These are phyloP conservation scores for Pandemis corylana DNA, from an alignment of 2,888 invertebrate genomes.

Conservation along the genomic window DNA sequence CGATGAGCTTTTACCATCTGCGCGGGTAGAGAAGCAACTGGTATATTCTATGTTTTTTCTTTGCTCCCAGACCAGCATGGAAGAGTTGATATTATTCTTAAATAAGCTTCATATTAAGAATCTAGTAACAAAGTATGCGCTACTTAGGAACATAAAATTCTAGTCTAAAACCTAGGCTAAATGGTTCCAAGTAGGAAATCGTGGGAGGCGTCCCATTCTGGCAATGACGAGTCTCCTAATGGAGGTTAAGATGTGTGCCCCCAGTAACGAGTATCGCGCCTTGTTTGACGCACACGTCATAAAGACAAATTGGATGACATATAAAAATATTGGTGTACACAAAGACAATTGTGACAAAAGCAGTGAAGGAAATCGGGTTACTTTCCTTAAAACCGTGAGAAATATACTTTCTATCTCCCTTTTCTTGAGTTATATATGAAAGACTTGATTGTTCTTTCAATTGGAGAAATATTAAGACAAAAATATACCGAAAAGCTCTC, in stretches of 20 bases:
- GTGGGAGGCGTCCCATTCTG: constrained; percentile 72
- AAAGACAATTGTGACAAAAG: background rate
- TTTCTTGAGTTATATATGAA: too few species aligned
- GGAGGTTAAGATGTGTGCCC: constrained; percentile 82
- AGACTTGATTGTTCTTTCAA: too few species aligned
- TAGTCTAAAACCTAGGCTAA: constrained; percentile 61
- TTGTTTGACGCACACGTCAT: constrained; percentile 69
- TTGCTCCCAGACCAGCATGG: too few species aligned
- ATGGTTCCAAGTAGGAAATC: constrained; percentile 74
- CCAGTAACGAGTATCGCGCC: constrained; percentile 71
- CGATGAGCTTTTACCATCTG: too few species aligned
- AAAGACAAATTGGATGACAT: constrained; percentile 68
- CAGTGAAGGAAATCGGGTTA: background rate
- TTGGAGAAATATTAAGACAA: too few species aligned
- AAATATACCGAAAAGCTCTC: too few species aligned
- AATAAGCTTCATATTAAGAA: background rate
- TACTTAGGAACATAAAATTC: constrained; percentile 9
- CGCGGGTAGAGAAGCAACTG: too few species aligned
- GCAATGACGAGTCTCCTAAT: constrained; percentile 72
- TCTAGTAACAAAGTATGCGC: background rate
- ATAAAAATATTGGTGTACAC: constrained; percentile 15
- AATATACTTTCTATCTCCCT: too few species aligned
- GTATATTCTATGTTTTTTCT: too few species aligned
- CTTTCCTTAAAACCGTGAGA: background rate
- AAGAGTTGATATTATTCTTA: background rate